A percentile compares a stretch with the other conserved stretches of the same genome.
phyloP scores from a whole-genome alignment of 1,140 invertebrate species.

The Drosophila ficusphila region DNA sequence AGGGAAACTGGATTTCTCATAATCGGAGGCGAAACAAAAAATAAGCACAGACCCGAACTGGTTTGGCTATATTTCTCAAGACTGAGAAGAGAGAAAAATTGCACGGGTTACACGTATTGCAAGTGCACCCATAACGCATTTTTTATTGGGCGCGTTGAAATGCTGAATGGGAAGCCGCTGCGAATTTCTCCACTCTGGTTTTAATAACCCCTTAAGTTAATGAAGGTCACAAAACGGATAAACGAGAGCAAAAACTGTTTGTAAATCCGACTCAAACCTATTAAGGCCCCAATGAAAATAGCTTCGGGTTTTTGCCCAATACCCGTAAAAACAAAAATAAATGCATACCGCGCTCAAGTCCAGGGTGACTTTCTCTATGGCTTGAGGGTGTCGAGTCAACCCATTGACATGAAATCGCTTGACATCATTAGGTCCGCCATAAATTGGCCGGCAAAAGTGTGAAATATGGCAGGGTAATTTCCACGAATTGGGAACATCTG shows the following conservation, averaged over 20 bases:
- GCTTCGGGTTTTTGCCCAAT: constrained; percentile 56
- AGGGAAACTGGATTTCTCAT: constrained; percentile 19
- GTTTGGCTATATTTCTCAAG: constrained; percentile 16
- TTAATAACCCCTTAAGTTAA: constrained; percentile 16
- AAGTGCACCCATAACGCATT: constrained; percentile 1
- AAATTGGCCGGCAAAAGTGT: constrained; percentile 71
- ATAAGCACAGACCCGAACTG: constrained; percentile 25
- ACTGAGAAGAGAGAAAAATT: constrained; percentile 3
- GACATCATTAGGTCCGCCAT: constrained; percentile 64
- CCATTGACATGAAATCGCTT: constrained; percentile 67
- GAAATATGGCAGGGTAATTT: constrained; percentile 69
- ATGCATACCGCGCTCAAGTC: constrained; percentile 14
- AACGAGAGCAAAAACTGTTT: constrained; percentile 17
- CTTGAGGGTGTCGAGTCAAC: constrained; percentile 65
- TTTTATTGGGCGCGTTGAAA: background rate
- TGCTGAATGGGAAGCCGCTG: background rate
- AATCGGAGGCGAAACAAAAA: background rate
- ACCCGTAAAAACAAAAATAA: background rate
- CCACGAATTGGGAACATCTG: constrained; percentile 54
- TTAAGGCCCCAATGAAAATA: constrained; percentile 55
- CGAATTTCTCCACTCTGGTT: background rate
- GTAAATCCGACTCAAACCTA: constrained; percentile 30
- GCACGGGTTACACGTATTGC: constrained; percentile 1
- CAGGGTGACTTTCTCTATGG: constrained; percentile 63
- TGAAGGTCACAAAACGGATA: constrained; percentile 38